phyloP scores from a whole-genome alignment of 2,797 vertebrate species.

The Pelochelys cantorii region DNA sequence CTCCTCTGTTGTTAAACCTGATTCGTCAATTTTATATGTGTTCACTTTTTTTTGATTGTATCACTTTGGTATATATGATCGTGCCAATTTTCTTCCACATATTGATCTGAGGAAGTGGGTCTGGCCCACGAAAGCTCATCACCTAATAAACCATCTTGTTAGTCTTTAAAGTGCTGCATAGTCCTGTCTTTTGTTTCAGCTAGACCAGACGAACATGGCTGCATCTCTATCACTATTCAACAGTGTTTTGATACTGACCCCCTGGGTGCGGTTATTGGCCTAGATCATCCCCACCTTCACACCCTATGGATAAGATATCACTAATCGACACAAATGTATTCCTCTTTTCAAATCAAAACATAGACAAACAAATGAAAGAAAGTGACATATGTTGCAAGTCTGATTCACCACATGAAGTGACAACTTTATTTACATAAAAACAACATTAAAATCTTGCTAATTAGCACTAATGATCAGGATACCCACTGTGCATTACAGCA shows the following conservation, averaged over 20 bases:
- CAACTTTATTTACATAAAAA: slow-evolving; percentile 51
- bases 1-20: too few relatives aligned
- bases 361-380: not conserved
- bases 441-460: slow-evolving; percentile 40
- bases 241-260: not conserved
- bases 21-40: too few relatives aligned
- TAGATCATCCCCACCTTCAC: not conserved
- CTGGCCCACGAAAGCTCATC: too few relatives aligned
- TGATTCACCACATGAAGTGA: slow-evolving; percentile 28
- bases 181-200: too few relatives aligned
- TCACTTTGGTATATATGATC: too few relatives aligned
- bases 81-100: too few relatives aligned
- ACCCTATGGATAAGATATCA: not conserved
- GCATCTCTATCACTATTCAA: too few relatives aligned
- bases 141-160: too few relatives aligned
- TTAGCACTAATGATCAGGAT: slow-evolving; percentile 35
- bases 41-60: too few relatives aligned
- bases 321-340: not conserved
- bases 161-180: too few relatives aligned
- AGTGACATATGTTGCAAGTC: slow-evolving; percentile 25
- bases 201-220: too few relatives aligned
- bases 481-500: not conserved
- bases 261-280: not conserved
- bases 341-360: not conserved
- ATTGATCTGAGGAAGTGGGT: too few relatives aligned